Conservation (phyloP, 2,797 vertebrate species). For the Crocidura indochinensis region DNA sequence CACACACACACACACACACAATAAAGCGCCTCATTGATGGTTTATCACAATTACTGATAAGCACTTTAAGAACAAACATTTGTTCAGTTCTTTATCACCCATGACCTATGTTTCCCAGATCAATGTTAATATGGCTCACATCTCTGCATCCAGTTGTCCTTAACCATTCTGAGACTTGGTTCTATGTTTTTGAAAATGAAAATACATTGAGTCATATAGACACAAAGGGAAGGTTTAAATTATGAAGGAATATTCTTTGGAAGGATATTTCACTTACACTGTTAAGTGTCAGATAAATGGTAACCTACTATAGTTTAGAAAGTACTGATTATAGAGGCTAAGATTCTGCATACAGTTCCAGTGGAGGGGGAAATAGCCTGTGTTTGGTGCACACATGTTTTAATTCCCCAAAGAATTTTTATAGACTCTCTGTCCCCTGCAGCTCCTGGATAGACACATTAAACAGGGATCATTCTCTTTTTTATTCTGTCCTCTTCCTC, state of each 20-base stretch:
- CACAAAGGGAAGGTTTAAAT: not conserved
- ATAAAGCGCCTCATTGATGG: no score
- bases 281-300: not conserved
- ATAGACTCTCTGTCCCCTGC: slow-evolving; percentile 29
- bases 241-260: not conserved
- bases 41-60: not conserved
- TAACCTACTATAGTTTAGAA: not conserved
- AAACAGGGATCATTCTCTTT: slow-evolving; percentile 69
- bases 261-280: not conserved
- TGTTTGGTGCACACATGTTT: slow-evolving; percentile 48
- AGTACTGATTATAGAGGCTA: not conserved
- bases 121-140: not conserved
- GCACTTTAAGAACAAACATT: not conserved
- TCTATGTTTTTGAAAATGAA: not conserved
- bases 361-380: slow-evolving; percentile 17
- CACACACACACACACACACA: no score
- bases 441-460: slow-evolving; percentile 73
- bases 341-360: slow-evolving; percentile 31
- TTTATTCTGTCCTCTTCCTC: slow-evolving; percentile 57
- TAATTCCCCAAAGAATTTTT: slow-evolving; percentile 68
- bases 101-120: not conserved
- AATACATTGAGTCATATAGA: not conserved
- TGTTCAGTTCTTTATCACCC: not conserved
- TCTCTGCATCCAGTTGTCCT: not conserved
- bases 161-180: not conserved